These are phyloP conservation scores for Acromyrmex charruanus DNA, from an alignment of 1,140 invertebrate species.

Conservation along the genomic window DNA sequence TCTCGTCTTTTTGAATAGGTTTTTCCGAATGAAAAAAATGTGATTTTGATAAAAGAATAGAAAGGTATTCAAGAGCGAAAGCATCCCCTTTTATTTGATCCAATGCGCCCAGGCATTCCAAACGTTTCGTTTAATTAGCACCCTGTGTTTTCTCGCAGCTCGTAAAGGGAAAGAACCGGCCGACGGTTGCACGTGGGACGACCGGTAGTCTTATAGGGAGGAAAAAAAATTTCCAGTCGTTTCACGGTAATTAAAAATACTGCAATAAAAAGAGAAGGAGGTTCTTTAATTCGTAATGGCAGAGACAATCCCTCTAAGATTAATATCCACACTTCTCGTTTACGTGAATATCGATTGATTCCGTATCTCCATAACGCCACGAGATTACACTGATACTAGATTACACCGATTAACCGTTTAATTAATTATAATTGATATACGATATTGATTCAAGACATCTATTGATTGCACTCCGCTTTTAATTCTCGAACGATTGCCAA, in stretches of 20 bases:
- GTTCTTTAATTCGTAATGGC: constrained; percentile 76
- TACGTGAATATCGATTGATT: not conserved
- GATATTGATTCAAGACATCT: constrained; percentile 54
- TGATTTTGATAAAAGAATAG: constrained; percentile 52
- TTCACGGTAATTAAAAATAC: constrained; percentile 81
- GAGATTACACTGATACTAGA: constrained; percentile 53
- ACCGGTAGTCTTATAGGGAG: constrained; percentile 17
- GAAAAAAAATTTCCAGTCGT: constrained; percentile 68
- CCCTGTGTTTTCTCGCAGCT: constrained; percentile 72
- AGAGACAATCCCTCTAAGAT: constrained; percentile 18
- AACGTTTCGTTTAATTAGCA: constrained; percentile 79
- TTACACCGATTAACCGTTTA: constrained; percentile 77
- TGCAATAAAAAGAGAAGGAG: constrained; percentile 71
- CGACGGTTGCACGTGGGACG: constrained; percentile 28
- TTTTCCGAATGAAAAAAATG: constrained; percentile 32
- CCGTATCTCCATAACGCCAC: constrained; percentile 27
- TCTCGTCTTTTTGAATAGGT: not conserved
- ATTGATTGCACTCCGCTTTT: constrained; percentile 46
- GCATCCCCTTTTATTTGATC: constrained; percentile 54
- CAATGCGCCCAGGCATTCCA: constrained; percentile 70
- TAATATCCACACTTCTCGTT: constrained; percentile 75
- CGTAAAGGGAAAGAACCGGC: constrained; percentile 65
- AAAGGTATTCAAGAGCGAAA: constrained; percentile 9
- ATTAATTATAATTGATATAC: constrained; percentile 76
- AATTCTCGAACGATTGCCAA: not conserved